These are phyloP conservation scores for Camponotus vicinus DNA, from an alignment of 1,140 invertebrate genomes.

Conservation along the genomic window DNA sequence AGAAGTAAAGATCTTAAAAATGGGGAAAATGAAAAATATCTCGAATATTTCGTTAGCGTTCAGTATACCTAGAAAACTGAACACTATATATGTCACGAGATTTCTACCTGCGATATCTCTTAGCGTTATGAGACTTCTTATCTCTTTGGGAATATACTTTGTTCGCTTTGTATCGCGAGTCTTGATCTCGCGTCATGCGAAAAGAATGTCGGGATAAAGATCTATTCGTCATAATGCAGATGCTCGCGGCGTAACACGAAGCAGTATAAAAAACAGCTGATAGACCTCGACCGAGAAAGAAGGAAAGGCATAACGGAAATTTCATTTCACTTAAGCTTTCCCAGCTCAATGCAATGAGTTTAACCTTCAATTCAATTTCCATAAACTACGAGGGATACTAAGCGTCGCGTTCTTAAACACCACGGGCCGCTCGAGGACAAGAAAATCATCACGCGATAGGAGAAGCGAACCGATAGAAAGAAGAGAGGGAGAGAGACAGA, in stretches of 20 bases:
- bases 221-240: conserved; percentile 37
- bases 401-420: conserved; percentile 6
- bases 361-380: conserved; percentile 47
- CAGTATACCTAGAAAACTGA: background rate
- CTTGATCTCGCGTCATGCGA: conserved; percentile 31
- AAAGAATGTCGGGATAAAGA: conserved; percentile 43
- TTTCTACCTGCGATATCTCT: background rate
- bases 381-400: background rate
- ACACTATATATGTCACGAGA: background rate
- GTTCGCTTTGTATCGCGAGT: background rate
- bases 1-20: background rate
- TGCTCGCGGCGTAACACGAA: background rate
- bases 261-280: background rate
- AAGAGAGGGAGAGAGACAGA: background rate
- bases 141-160: conserved; percentile 23
- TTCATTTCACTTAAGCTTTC: conserved; percentile 15
- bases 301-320: conserved; percentile 12
- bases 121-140: conserved; percentile 28
- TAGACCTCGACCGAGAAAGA: background rate
- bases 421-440: background rate
- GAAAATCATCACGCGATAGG: conserved; percentile 24
- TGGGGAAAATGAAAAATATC: background rate
- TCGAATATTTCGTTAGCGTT: background rate
- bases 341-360: background rate
- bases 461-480: background rate